Percentiles rank a stretch among this genome's conserved stretches.
phyloP scores from a whole-genome alignment of 2,113 vertebrate genomes.

The Callocephalon fimbriatum region DNA sequence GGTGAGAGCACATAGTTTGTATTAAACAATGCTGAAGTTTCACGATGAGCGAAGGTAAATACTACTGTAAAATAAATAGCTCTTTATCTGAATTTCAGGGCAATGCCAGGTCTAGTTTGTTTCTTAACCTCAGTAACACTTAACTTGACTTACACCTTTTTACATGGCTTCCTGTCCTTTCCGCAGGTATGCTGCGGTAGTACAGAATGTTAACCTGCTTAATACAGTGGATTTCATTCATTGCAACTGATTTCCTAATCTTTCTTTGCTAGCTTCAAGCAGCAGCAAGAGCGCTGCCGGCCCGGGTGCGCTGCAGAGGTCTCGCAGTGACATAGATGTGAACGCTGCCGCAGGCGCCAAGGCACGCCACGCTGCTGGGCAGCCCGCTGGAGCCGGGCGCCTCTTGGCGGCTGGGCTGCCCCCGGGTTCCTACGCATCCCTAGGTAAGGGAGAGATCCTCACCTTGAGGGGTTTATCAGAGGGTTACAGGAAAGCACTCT shows the following conservation, averaged over 20 bases:
- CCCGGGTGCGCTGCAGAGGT: constrained; percentile 88
- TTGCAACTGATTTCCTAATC: not conserved
- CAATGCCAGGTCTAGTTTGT: not conserved
- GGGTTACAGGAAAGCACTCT: rapidly evolving
- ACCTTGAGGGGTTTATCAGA: not conserved
- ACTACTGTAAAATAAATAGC: not conserved
- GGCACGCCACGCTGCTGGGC: constrained; percentile 83
- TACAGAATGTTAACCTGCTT: not conserved
- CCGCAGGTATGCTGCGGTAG: rapidly evolving
- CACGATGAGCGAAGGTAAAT: not conserved
- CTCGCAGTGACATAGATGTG: constrained; percentile 95
- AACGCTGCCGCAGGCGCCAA: constrained; percentile 92
- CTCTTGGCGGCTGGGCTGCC: constrained; percentile 82
- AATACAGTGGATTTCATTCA: rapidly evolving
- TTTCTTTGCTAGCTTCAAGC: constrained; percentile 77
- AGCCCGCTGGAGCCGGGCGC: constrained; percentile 78
- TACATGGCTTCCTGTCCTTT: rapidly evolving
- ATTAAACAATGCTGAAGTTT: not conserved
- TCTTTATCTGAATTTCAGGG: not conserved
- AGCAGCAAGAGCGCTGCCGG: constrained; percentile 81
- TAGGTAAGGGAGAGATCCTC: constrained; percentile 80
- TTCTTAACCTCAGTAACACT: not conserved
- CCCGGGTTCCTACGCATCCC: constrained; percentile 89
- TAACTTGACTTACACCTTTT: not conserved
- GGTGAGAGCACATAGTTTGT: not conserved